Conservation (phyloP, 2,888 invertebrate genomes). For the Heteropelma amictum region DNA sequence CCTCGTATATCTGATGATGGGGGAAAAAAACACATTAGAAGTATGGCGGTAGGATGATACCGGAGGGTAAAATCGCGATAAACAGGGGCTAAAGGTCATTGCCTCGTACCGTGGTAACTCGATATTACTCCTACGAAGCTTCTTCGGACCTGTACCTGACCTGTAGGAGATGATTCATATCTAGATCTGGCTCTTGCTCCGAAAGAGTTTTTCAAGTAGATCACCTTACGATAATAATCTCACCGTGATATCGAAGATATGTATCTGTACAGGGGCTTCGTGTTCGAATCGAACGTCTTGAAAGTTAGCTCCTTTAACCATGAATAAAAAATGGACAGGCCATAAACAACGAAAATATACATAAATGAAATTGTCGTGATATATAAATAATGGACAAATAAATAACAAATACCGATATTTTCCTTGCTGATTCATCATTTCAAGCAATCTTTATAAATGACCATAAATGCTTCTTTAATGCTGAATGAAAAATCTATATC, state of each 20-base stretch:
- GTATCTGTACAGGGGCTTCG: too few species aligned
- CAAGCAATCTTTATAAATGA: too few species aligned
- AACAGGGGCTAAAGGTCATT: background rate
- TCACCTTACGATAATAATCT: background rate
- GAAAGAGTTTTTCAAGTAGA: background rate
- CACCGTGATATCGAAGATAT: background rate
- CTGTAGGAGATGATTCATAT: constrained; percentile 13
- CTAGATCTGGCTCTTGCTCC: constrained; percentile 10
- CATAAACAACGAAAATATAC: too few species aligned
- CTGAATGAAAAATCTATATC: too few species aligned
- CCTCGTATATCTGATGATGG: background rate
- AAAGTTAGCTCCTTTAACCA: too few species aligned
- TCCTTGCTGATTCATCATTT: too few species aligned
- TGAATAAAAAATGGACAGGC: too few species aligned
- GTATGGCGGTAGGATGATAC: background rate
- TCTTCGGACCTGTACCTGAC: background rate
- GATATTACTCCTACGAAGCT: constrained; percentile 5
- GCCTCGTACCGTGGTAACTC: constrained; percentile 2
- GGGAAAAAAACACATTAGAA: background rate
- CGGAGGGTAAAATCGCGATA: background rate
- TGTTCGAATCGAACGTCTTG: too few species aligned
- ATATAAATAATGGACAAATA: too few species aligned
- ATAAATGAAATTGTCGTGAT: too few species aligned
- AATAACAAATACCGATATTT: too few species aligned
- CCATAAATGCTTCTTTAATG: too few species aligned